Evolutionary conservation across 2,797 vertebrate genomes (phyloP), one percentile per base, ranked within the genome.

Genomic region (Sebastes matsubarae): DNA sequence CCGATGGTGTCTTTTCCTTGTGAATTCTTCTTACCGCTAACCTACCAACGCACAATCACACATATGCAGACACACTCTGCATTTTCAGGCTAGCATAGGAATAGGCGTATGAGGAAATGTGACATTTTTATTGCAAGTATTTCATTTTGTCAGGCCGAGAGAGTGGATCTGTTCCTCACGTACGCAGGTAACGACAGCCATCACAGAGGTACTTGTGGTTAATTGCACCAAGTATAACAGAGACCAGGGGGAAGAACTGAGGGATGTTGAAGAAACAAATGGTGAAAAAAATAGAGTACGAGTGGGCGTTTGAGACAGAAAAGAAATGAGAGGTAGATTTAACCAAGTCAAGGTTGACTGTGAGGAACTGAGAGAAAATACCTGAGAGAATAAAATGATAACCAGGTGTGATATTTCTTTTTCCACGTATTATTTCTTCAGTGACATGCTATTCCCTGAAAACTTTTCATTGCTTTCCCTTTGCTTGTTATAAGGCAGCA

Each of bases 191-290:
- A 68, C 34, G 58, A 82, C 81, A 90, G 63, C 69, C 59, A 80
- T 72, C 68, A 64, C 46, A 50, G 61, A 65, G 12, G 57, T 77
- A 64, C 32, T 52, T 92, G 68, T 74, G 38, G 55, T 81, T 91
- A 86, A 92, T 91, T 94, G 88, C 72, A 83, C 83, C 30, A 72
- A 69, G 67, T 79, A 79, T 42, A 74, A 75, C 24, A 75, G 7
- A 74, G 58, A 80, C 38, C 55, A 54, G 64, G 65, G 60, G 16
- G 9, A 60, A 72, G 52, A 72, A 69, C 67, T 1, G 38, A 68
- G 27, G 38, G 52, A 46, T 38, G 57, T n/a, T 63, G 59, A 22
- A 72, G 2, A 67, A 73, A 64, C 22, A 72, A 75, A 79, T 16
- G 6, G 46, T 65, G n/a, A 57, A 80, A 74, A 71, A 84, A 85